Evolutionary conservation across 2,797 vertebrate species (phyloP).

Genomic region (Micromesistius poutassou): DNA sequence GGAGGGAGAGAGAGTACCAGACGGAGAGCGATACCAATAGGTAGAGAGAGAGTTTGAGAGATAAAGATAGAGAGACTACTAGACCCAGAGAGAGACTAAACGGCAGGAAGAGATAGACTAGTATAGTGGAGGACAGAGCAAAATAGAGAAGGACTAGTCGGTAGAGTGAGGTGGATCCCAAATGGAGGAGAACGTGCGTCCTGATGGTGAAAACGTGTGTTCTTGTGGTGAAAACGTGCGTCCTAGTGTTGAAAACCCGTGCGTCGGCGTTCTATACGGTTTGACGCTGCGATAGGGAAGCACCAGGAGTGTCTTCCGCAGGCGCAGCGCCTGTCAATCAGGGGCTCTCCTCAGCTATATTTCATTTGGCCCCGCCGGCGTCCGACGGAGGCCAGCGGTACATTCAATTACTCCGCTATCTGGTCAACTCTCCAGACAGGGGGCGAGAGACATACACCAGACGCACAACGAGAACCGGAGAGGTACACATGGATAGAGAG

Average conservation of each 20-base stretch:
- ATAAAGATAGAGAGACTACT: background rate
- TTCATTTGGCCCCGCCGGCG: background rate
- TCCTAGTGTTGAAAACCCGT: conserved; percentile 5
- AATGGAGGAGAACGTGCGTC: too few relatives aligned
- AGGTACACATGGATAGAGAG: conserved; percentile 23
- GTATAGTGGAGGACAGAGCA: background rate
- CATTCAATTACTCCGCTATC: background rate
- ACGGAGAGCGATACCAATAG: background rate
- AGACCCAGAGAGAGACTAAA: too few relatives aligned
- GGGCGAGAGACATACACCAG: background rate
- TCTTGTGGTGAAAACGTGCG: too few relatives aligned
- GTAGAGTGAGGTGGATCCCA: conserved; percentile 22
- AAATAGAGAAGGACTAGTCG: conserved; percentile 15
- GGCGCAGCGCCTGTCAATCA: conserved; percentile 35
- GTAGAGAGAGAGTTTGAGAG: background rate
- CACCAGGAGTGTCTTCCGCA: background rate
- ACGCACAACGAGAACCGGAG: background rate
- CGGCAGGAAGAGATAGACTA: background rate
- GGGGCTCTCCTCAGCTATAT: conserved; percentile 16
- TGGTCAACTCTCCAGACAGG: conserved; percentile 2
- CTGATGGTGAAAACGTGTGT: too few relatives aligned
- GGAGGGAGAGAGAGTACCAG: background rate
- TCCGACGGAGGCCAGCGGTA: background rate
- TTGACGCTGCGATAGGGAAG: conserved; percentile 20
- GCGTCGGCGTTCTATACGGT: conserved; percentile 25